Evolutionary conservation across 2,888 invertebrate genomes (phyloP).

Genomic region (Horisme vitalbata): DNA sequence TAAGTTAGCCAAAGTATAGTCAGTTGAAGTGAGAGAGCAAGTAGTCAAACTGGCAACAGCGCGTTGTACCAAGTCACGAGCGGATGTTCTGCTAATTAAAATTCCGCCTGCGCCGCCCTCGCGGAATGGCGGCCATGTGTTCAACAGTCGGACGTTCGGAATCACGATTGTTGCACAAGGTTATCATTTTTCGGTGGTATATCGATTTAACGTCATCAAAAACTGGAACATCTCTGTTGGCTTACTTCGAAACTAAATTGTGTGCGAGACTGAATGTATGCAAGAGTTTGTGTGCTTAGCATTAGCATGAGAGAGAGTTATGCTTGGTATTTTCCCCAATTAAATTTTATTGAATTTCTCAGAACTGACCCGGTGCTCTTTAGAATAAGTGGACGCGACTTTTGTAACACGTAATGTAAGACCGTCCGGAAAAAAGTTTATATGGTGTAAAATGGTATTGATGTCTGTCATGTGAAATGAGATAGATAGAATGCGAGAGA

Average conservation of each 20-base stretch:
- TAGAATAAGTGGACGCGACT: conserved; percentile 68
- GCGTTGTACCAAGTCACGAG: conserved; percentile 74
- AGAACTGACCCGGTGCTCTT: conserved; percentile 81
- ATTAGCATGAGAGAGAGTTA: conserved; percentile 54
- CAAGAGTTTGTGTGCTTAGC: conserved; percentile 54
- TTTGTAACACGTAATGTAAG: conserved; percentile 64
- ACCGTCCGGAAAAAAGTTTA: conserved; percentile 68
- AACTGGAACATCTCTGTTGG: conserved; percentile 55
- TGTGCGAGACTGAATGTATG: conserved; percentile 67
- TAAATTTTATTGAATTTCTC: conserved; percentile 63
- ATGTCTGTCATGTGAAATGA: conserved; percentile 43
- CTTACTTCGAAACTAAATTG: conserved; percentile 54
- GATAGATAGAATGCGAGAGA: conserved; percentile 62
- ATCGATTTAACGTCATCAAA: conserved; percentile 45
- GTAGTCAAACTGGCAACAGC: conserved; percentile 71
- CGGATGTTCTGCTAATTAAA: conserved; percentile 84
- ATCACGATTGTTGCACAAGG: conserved; percentile 79
- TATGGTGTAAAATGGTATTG: conserved; percentile 41
- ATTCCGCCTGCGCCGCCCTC: conserved; percentile 83
- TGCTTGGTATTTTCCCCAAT: conserved; percentile 59
- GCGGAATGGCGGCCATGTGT: conserved; percentile 83
- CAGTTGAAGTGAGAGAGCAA: conserved; percentile 61
- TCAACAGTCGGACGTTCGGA: conserved; percentile 76
- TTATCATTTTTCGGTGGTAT: conserved; percentile 63
- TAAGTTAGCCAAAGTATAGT: conserved; percentile 45